Base-by-base conservation (phyloP, 1,140 invertebrate species). In the Drosophila oshimai region DNA sequence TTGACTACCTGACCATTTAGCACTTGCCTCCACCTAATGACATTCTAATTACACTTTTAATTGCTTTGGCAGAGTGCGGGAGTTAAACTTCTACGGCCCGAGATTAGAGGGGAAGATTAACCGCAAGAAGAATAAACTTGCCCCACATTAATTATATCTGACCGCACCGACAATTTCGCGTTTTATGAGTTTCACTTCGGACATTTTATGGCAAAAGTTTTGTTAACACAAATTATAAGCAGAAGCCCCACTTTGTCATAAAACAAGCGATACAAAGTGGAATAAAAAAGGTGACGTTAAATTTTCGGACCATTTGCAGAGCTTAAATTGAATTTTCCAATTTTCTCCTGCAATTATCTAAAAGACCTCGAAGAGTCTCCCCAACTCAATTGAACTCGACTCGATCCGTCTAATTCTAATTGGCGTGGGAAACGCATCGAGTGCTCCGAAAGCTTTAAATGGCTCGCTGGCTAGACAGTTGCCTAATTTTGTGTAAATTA, bases 401-500 rank as follows among this genome's bases (percentile, higher is more conserved):
- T 29, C 57, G 57, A 24, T 18, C 5, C 13, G 13, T 34, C 39
- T 68, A 72, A 73, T 84, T 84, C 75, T 87, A 84, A 84, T 84
- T 84, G 80, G 80, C 80, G 80, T 84, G 80, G 81, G 81, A 84
- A 83, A 64, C 57, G 49, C 50, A 60, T 42, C 42, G 67, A 75
- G 65, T 78, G 74, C 39, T 65, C 44, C 26, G 44, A 58, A 24
- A 44, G 76, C 80, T 87, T 51, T 86, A 84, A 87, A 84, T 72
- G 80, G 80, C 54, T 57, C 61, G 75, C 41, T 69, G 80, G 80
- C 80, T 74, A 84, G 80, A 84, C 80, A 84, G 75, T 86, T 86
- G 81, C 81, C 80, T 84, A 84, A 84, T 84, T 84, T 87, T 80
- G 81, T 84, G 81, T 84, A 84, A 84, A 84, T 87, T 84, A 84